Base-by-base conservation (phyloP, 1,140 invertebrate species). In the Tetragnatha versicolor region DNA sequence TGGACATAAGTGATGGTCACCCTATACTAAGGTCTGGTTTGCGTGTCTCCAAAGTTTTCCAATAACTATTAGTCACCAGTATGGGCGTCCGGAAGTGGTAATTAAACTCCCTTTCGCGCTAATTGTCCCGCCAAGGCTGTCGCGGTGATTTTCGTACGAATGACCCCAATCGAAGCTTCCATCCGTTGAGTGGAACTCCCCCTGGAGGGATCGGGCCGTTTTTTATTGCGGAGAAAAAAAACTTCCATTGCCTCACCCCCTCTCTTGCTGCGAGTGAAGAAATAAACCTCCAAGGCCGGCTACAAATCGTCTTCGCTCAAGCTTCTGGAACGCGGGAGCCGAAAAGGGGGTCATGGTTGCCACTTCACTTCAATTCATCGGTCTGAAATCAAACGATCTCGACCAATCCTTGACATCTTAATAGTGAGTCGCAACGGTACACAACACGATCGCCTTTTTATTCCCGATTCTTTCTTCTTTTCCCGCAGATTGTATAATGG, bases 321-420 rank as follows among this genome's bases (percentile, higher is more conserved):
- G 63, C 42, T 31, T 31, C 31, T 68, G 63, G 63, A 45, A n/a
- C 33, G 45, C 63, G 45, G 25, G n/a, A 25, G 42, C 25, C 12
- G 14, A 68, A 69, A 69, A 69, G 37, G 47, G 20, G 66, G 66
- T 69, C 66, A 69, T 69, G 66, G 66, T 69, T 69, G 31, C 51
- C 27, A n/a, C n/a, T 69, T 53, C 37, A 69, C 66, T n/a, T n/a
- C 49, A 53, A 45, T 69, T 31, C 49, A 69, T 69, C 66, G 27
- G 17, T 69, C 49, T 33, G 29, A 69, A 39, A 69, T 45, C 33
- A 69, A 66, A 66, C 25, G 12, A 14, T 69, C 53, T 22, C 53
- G 66, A 53, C 29, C 66, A 69, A 69, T 69, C 66, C 66, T 69
- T 69, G 66, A 69, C 66, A 69, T 69, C 31, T 51, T 42, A 63